These are phyloP conservation scores for Tylochromis polylepis DNA, from an alignment of 2,113 vertebrate genomes.

Conservation along the genomic window DNA sequence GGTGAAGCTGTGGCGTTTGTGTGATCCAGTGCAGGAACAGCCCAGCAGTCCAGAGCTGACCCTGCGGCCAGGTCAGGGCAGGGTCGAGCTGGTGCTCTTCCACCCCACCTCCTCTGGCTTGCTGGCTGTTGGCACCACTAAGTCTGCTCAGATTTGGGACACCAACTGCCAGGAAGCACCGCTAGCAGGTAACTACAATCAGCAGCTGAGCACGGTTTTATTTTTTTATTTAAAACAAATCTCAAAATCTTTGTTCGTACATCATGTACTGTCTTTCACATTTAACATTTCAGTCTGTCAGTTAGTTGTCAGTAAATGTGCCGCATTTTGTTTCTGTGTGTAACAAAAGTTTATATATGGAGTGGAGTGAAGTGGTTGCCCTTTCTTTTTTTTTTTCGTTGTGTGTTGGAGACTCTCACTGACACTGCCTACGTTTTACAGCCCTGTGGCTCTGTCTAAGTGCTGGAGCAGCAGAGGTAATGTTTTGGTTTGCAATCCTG, in stretches of 20 bases:
- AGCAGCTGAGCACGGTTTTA: neutral
- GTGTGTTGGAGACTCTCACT: slow-evolving; percentile 41
- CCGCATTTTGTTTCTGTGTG: slow-evolving; percentile 38
- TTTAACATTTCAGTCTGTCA: slow-evolving; percentile 45
- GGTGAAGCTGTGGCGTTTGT: slow-evolving; percentile 89
- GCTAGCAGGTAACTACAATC: slow-evolving; percentile 76
- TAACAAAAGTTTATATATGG: slow-evolving; percentile 20
- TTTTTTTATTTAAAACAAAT: neutral
- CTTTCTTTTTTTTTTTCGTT: too few species aligned
- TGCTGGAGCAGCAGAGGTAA: slow-evolving; percentile 72
- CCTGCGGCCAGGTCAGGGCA: slow-evolving; percentile 60
- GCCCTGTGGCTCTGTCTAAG: slow-evolving; percentile 69
- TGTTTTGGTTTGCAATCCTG: slow-evolving; percentile 54
- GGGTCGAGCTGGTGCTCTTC: slow-evolving; percentile 79
- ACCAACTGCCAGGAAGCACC: slow-evolving; percentile 61
- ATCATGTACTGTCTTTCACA: slow-evolving; percentile 22
- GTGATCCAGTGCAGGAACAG: slow-evolving; percentile 56
- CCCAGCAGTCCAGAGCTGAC: slow-evolving; percentile 61
- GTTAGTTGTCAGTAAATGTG: slow-evolving; percentile 32
- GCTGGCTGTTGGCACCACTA: slow-evolving; percentile 70
- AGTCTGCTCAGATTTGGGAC: slow-evolving; percentile 80
- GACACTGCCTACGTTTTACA: slow-evolving; percentile 66
- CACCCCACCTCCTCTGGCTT: slow-evolving; percentile 81
- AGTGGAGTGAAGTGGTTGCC: slow-evolving; percentile 19
- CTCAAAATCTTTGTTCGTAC: slow-evolving; percentile 4